Evolutionary conservation across 2,797 vertebrate genomes (phyloP).

Genomic region (Enoplosus armatus): DNA sequence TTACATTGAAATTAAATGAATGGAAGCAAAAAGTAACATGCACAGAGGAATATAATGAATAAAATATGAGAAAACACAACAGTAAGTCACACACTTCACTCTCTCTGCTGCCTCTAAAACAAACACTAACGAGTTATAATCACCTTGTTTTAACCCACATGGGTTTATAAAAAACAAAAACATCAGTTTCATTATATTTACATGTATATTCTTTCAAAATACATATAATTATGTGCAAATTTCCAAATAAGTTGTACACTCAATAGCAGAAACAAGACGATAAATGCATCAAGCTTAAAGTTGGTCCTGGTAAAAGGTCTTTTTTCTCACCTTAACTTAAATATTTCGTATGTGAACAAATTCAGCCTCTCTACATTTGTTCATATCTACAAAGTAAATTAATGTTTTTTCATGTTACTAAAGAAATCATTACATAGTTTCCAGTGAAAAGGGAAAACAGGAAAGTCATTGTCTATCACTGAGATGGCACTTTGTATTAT

Average conservation of each 20-base stretch:
- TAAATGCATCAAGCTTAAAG: neutral
- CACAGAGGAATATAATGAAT: too few species aligned
- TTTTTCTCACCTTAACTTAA: neutral
- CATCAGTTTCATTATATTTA: neutral
- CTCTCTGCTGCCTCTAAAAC: neutral
- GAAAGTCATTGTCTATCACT: too few species aligned
- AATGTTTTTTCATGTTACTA: too few species aligned
- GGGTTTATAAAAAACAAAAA: too few species aligned
- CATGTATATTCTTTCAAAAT: neutral
- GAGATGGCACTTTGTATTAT: neutral
- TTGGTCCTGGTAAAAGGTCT: too few species aligned
- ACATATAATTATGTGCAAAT: neutral
- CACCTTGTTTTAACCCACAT: too few species aligned
- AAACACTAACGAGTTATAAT: neutral
- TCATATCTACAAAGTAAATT: neutral
- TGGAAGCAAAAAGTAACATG: too few species aligned
- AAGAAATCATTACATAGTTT: neutral
- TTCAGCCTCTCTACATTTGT: neutral
- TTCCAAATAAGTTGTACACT: too few species aligned
- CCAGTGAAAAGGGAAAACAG: neutral
- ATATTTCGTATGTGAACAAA: neutral
- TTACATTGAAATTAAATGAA: too few species aligned
- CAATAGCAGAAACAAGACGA: too few species aligned
- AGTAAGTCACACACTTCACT: neutral
- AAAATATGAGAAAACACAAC: too few species aligned